These are phyloP conservation scores for Latheticus oryzae DNA, from an alignment of 2,888 invertebrate species.

Conservation along the genomic window DNA sequence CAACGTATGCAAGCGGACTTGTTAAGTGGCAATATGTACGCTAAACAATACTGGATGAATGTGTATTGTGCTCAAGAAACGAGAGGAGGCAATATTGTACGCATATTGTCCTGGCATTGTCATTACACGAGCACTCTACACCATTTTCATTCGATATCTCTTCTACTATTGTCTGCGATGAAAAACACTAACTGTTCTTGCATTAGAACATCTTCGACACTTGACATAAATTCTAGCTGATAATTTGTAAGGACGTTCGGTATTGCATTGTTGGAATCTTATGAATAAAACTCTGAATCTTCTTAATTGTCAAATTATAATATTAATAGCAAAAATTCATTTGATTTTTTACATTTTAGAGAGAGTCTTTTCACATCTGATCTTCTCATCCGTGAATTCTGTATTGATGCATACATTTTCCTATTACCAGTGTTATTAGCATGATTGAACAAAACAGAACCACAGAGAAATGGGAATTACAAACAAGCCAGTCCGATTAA, in stretches of 20 bases:
- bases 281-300: too few species aligned
- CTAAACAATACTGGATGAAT: slow-evolving; percentile 56
- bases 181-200: slow-evolving; percentile 28
- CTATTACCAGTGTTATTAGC: slow-evolving; percentile 57
- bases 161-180: slow-evolving; percentile 46
- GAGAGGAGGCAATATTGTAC: slow-evolving; percentile 57
- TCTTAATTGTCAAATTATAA: too few species aligned
- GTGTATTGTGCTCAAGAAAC: slow-evolving; percentile 55
- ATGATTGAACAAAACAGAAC: slow-evolving; percentile 57
- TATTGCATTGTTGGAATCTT: too few species aligned
- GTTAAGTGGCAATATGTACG: slow-evolving; percentile 61
- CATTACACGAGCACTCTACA: slow-evolving; percentile 46
- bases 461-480: slow-evolving; percentile 50
- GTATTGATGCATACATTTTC: slow-evolving; percentile 45
- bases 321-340: too few species aligned
- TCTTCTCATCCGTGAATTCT: slow-evolving; percentile 25
- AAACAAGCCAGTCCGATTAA: slow-evolving; percentile 54
- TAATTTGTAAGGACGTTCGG: too few species aligned
- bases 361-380: too few species aligned
- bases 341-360: too few species aligned
- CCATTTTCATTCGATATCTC: slow-evolving; percentile 51
- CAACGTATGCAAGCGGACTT: slow-evolving; percentile 54
- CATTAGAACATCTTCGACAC: slow-evolving; percentile 4
- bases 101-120: slow-evolving; percentile 55
- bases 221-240: too few species aligned